A percentile compares a stretch with the other conserved stretches of the same genome.
phyloP scores from a whole-genome alignment of 1,140 invertebrate species.

The Palaemon carinicauda region DNA sequence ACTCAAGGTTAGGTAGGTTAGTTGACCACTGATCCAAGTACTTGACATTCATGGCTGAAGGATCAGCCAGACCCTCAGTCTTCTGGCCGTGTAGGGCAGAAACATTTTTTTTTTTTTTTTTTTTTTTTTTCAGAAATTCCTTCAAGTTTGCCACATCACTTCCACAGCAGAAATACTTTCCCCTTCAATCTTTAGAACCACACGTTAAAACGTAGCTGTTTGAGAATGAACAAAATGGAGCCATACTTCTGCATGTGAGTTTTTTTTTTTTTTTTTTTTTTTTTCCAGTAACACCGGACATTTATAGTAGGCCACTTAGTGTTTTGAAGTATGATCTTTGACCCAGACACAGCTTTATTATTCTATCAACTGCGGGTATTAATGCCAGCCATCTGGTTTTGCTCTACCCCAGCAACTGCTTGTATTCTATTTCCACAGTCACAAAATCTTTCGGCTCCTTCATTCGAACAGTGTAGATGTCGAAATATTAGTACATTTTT shows the following conservation, averaged over 20 bases:
- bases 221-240: too few relatives aligned
- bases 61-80: background rate
- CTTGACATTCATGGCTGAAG: background rate
- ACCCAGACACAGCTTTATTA: background rate
- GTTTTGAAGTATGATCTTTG: too few relatives aligned
- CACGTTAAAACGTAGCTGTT: too few relatives aligned
- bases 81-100: background rate
- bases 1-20: background rate
- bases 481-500: conserved; percentile 17
- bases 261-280: too few relatives aligned
- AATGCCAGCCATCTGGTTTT: background rate
- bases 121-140: too few relatives aligned
- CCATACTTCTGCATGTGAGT: too few relatives aligned
- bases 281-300: too few relatives aligned
- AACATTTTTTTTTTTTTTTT: background rate
- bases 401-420: background rate
- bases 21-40: background rate
- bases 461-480: conserved; percentile 9
- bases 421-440: background rate
- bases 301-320: too few relatives aligned
- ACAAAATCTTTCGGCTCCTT: too few relatives aligned
- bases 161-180: too few relatives aligned
- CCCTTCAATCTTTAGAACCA: too few relatives aligned
- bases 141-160: too few relatives aligned
- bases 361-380: background rate